These are phyloP conservation scores for Oncopodura yosiiana DNA, from an alignment of 1,140 invertebrate species.

Conservation along the genomic window DNA sequence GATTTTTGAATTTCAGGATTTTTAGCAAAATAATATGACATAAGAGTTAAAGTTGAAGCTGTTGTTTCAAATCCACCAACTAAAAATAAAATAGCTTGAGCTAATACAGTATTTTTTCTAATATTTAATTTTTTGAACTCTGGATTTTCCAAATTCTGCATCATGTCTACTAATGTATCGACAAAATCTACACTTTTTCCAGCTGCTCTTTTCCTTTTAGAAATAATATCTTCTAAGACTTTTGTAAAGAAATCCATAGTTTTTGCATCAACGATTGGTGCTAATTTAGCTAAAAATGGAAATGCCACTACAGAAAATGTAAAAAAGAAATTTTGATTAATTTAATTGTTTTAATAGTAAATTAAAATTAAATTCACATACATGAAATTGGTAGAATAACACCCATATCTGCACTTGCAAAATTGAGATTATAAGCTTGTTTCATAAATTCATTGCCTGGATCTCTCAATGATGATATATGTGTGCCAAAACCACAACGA, in stretches of 20 bases:
- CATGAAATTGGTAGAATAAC: no score
- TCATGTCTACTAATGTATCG: constrained; percentile 17
- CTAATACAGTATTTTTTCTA: constrained; percentile 28
- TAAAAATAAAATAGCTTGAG: constrained; percentile 35
- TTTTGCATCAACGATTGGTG: constrained; percentile 8
- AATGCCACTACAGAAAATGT: constrained; percentile 15
- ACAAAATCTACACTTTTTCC: constrained; percentile 15
- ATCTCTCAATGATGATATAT: constrained; percentile 1
- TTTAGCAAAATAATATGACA: constrained; percentile 29
- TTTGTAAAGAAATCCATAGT: constrained; percentile 12
- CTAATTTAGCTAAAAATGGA: constrained; percentile 5
- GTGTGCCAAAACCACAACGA: constrained; percentile 19
- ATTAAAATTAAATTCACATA: no score
- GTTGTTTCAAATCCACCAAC: constrained; percentile 36
- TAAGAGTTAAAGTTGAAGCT: constrained; percentile 24
- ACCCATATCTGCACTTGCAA: constrained; percentile 1
- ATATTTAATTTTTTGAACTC: constrained; percentile 23
- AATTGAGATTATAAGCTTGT: neutral
- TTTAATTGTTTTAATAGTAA: no score
- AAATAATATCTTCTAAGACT: constrained; percentile 11
- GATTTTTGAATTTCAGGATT: constrained; percentile 32
- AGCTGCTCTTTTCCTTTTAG: neutral
- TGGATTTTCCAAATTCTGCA: constrained; percentile 4
- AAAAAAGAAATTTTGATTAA: no score
- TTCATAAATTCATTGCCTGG: constrained; percentile 6